Base-by-base conservation (phyloP, 2,888 invertebrate genomes). In the Andrena bicolor region DNA sequence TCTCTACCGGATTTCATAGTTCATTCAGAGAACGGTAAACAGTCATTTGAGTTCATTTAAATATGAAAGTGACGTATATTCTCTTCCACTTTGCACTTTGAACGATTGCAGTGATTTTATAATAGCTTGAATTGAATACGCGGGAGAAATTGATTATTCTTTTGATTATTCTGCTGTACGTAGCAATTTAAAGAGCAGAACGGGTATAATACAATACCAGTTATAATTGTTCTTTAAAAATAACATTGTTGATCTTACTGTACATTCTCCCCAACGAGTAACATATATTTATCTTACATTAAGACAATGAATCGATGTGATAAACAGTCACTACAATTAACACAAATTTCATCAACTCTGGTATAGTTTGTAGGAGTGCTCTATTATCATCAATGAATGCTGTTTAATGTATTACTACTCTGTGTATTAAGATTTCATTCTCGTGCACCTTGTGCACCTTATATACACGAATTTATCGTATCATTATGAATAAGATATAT, bases 1-100 rank as follows among this genome's bases (percentile, higher is more conserved):
- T 91, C 5, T 77, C 91, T 13, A 85, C 89, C 26, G 88, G 89
- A 28, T 84, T 89, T 75, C 92, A 92, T 83, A 86, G 91, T 78
- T 91, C 93, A 65, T 92, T 93, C 86, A 90, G 94, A 89, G 92
- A 94, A 91, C 91, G 93, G 93, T 92, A 90, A 90, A 76, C 35
- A 20, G 7, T 48, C 23, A 16, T 68, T 76, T 58, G 8, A 49
- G 3, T 53, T 53, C 23, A 20, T 13, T 48, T 66, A 23, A n/a
- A 30, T 35, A 26, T 20, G 7, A 35, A 65, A 49, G 13, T 3
- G 3, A 35, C 60, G 30, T 48, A 32, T n/a, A 53, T 10, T 49
- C 49, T 20, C 23, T 30, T 75, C 10, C 13, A 20, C 35, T 58
- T 56, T 56, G 5, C 3, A 2, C 32, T 49, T 53, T 2, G 7